These are phyloP conservation scores for Drosophila fuyamai DNA, from an alignment of 1,140 invertebrate genomes.

Conservation along the genomic window DNA sequence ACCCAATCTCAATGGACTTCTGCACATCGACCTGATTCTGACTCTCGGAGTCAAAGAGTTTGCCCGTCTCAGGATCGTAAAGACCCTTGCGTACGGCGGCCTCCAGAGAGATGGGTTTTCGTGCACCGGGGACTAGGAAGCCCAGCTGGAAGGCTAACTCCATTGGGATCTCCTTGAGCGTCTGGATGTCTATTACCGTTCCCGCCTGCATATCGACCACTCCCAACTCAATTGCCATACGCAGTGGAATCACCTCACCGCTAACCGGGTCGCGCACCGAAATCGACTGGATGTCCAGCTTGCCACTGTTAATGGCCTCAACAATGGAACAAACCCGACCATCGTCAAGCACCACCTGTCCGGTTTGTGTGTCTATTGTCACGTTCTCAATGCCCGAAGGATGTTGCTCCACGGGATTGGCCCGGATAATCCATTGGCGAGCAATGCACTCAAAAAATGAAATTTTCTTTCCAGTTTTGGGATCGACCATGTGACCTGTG, in stretches of 20 bases:
- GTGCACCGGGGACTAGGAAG: slow-evolving; percentile 87
- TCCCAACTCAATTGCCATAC: slow-evolving; percentile 91
- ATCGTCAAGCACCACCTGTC: slow-evolving; percentile 74
- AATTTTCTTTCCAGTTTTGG: slow-evolving; percentile 91
- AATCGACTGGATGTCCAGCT: slow-evolving; percentile 91
- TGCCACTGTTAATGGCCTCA: slow-evolving; percentile 89
- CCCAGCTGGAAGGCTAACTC: slow-evolving; percentile 90
- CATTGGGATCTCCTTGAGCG: slow-evolving; percentile 88
- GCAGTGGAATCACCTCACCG: slow-evolving; percentile 89
- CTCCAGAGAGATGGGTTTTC: slow-evolving; percentile 91
- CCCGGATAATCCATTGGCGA: slow-evolving; percentile 89
- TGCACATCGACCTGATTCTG: slow-evolving; percentile 89
- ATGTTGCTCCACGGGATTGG: slow-evolving; percentile 85
- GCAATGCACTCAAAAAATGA: slow-evolving; percentile 94
- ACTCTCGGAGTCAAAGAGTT: slow-evolving; percentile 89
- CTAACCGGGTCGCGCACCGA: slow-evolving; percentile 89
- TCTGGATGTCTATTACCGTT: slow-evolving; percentile 89
- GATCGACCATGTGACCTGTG: slow-evolving; percentile 93
- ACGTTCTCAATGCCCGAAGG: slow-evolving; percentile 77
- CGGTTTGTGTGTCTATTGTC: slow-evolving; percentile 66
- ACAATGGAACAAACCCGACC: slow-evolving; percentile 87
- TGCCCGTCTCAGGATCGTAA: slow-evolving; percentile 90
- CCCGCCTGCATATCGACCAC: slow-evolving; percentile 91
- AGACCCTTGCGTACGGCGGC: slow-evolving; percentile 89
- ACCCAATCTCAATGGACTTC: slow-evolving; percentile 91